Base-by-base conservation (phyloP, 2,113 vertebrate species). In the Percina caprodes region DNA sequence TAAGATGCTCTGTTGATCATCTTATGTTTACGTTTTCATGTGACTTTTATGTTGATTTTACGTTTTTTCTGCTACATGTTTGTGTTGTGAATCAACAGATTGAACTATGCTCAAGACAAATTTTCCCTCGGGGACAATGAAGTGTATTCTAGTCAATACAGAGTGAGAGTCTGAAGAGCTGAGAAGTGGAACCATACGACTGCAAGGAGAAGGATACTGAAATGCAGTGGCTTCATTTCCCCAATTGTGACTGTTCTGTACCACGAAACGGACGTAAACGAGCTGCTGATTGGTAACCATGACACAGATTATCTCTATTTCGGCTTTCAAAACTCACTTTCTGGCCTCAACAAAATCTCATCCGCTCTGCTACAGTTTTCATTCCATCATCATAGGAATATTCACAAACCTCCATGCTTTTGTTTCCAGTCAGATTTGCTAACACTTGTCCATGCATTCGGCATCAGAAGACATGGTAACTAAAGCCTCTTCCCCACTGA, bases 141-240 rank as follows among this genome's bases (percentile, higher is more conserved):
- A 42, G 39, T 42, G 39, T 11, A 42, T 10, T 42, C 9, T 11
- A 42, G 2, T 42, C 39, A 11, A 42, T 3, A 10, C 52, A 58
- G 51, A 35, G 5, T 21, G 35, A 52, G n/a, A 74, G 60, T 45
- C 0, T 24, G 49, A 45, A 19, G 63, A 69, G 51, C 33, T 16
- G 30, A 52, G 13, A 12, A 55, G n/a, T 45, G 56, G 33, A 83
- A 63, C 62, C 58, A 14, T 33, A 35, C 11, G 3, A 21, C 4
- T 4, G 19, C 54, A 65, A 81, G 76, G 65, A 87, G 66, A 65
- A 0, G 26, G 13, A 69, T 68, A 79, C 71, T 21, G 42, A 85
- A 26, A 83, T 26, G 42, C 60, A 63, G 23, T 23, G 19, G 26
- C 33, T 49, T 80, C 30, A 60, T 80, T 82, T 79, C 7, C 19